Conservation (phyloP, 2,797 vertebrate species). For the Clangula hyemalis region DNA sequence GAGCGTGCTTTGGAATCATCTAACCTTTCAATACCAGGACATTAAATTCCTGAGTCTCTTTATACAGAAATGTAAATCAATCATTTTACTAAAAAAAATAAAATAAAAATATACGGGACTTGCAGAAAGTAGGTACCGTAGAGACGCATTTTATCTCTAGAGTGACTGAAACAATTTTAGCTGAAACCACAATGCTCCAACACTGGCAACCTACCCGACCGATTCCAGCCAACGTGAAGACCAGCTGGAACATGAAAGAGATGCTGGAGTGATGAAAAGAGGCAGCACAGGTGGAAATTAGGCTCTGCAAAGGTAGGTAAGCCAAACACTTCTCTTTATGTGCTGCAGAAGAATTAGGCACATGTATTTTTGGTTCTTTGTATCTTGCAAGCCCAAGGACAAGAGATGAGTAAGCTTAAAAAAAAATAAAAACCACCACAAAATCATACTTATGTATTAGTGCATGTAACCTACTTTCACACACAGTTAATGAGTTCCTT, state of each 20-base stretch:
- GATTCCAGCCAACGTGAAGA: background rate
- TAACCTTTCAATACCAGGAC: background rate
- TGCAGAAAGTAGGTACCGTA: background rate
- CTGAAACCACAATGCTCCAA: background rate
- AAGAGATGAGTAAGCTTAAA: conserved; percentile 22
- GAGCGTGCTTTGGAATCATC: background rate
- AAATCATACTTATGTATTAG: conserved; percentile 11
- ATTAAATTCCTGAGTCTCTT: background rate
- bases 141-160: background rate
- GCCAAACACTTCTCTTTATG: background rate
- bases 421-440: background rate
- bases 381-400: background rate
- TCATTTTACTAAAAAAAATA: background rate
- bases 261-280: background rate
- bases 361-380: background rate
- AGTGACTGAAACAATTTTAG: background rate
- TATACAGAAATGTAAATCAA: background rate
- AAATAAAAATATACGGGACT: background rate
- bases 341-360: background rate
- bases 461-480: conserved; percentile 56
- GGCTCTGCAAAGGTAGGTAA: background rate
- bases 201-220: background rate
- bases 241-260: background rate
- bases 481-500: conserved; percentile 60
- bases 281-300: background rate